Percentiles rank a stretch among this genome's conserved stretches.
Evolutionary conservation across 2,113 vertebrate species (phyloP).

Genomic region (Chamaetylas fuelleborni): DNA sequence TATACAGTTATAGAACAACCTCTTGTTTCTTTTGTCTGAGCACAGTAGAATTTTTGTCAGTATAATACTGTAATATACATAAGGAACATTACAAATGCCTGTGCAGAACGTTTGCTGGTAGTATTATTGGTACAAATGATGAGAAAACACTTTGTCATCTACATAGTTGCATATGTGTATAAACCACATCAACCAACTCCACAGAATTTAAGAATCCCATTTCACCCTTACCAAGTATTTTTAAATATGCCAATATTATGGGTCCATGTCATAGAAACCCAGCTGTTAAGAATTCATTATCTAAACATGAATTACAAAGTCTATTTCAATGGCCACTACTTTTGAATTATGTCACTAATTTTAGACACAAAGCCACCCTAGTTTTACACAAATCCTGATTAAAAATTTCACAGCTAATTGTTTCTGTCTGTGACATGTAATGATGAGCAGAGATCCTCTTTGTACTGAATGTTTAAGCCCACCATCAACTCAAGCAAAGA

Average conservation of each 20-base stretch:
- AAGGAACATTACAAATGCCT: not conserved
- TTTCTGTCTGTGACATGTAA: not conserved
- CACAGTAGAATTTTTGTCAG: not conserved
- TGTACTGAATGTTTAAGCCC: not conserved
- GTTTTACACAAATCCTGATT: not conserved
- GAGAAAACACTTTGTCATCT: not conserved
- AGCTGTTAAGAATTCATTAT: not conserved
- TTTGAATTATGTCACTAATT: not conserved
- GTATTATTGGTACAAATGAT: not conserved
- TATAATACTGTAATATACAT: not conserved
- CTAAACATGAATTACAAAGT: not conserved
- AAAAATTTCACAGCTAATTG: not conserved
- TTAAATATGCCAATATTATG: not conserved
- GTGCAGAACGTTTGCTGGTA: not conserved
- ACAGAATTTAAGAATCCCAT: not conserved
- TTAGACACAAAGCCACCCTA: not conserved
- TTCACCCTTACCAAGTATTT: not conserved
- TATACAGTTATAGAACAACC: not conserved
- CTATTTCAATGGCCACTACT: not conserved
- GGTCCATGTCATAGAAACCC: not conserved
- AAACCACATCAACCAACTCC: not conserved
- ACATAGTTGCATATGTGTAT: not conserved
- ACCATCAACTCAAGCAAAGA: not conserved
- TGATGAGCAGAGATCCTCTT: not conserved
- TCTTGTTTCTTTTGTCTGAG: slow-evolving; percentile 11